These are phyloP conservation scores for Vidua chalybeata DNA, from an alignment of 2,113 vertebrate genomes.

Conservation along the genomic window DNA sequence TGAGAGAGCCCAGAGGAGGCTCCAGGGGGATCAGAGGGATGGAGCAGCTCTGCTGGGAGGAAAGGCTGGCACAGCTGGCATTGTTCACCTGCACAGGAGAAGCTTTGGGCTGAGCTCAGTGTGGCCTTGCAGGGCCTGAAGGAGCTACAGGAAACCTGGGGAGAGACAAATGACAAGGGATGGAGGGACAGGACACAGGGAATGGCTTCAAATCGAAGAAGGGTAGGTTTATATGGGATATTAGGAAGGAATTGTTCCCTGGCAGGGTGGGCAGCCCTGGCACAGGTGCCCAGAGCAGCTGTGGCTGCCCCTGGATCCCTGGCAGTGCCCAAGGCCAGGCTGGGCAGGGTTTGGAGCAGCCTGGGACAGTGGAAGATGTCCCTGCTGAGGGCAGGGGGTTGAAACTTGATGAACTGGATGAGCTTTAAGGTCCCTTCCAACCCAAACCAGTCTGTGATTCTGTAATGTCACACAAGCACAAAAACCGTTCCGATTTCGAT, in stretches of 20 bases:
- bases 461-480: not conserved
- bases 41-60: not conserved
- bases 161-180: accelerated
- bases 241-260: accelerated
- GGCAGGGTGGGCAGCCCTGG: accelerated
- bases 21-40: not conserved
- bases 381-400: not conserved
- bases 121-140: not conserved
- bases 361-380: accelerated
- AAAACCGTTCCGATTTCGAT: not conserved
- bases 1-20: not conserved
- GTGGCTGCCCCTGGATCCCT: not conserved
- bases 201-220: not conserved
- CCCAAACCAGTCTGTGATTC: not conserved
- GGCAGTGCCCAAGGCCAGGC: accelerated
- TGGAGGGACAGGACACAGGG: accelerated
- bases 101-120: accelerated
- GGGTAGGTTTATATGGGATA: not conserved
- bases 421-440: not conserved
- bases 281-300: not conserved
- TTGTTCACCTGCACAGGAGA: not conserved
- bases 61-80: not conserved
- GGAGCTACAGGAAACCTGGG: accelerated
- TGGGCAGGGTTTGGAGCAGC: not conserved
- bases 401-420: not conserved